phyloP scores from a whole-genome alignment of 2,113 vertebrate species.

The Etheostoma spectabile region DNA sequence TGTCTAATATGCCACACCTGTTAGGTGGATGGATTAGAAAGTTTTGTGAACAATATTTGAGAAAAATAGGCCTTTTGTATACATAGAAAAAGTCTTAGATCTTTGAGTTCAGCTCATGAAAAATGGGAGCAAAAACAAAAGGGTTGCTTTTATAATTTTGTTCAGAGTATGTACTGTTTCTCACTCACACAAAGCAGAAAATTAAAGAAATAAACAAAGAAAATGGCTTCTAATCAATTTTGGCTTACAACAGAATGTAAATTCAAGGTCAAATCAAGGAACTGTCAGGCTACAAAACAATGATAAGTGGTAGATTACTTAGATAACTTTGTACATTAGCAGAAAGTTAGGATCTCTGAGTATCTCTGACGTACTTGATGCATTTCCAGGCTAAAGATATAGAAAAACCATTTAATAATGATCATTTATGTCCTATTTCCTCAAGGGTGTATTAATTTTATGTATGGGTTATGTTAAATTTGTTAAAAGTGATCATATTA shows the following conservation, averaged over 20 bases:
- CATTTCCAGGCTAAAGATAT: neutral
- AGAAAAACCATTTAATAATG: neutral
- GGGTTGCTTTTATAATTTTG: too few relatives aligned
- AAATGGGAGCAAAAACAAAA: too few relatives aligned
- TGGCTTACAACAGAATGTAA: constrained; percentile 16
- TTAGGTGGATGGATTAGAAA: too few relatives aligned
- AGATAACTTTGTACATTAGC: constrained; percentile 14
- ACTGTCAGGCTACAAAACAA: constrained; percentile 8
- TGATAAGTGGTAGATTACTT: constrained; percentile 30
- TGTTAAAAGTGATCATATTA: neutral
- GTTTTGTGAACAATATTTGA: too few relatives aligned
- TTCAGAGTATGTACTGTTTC: neutral
- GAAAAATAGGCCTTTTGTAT: too few relatives aligned
- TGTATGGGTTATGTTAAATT: neutral
- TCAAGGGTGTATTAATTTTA: neutral
- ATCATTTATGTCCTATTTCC: neutral
- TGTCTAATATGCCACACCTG: too few relatives aligned
- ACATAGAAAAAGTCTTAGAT: too few relatives aligned
- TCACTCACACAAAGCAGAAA: neutral
- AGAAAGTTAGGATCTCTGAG: constrained; percentile 2
- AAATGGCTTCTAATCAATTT: constrained; percentile 40
- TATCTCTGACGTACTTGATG: neutral
- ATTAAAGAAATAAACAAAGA: neutral
- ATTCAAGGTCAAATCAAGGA: constrained; percentile 21
- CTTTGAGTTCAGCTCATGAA: too few relatives aligned